Evolutionary conservation across 2,797 vertebrate species (phyloP).

Genomic region (Clarias fuscus): DNA sequence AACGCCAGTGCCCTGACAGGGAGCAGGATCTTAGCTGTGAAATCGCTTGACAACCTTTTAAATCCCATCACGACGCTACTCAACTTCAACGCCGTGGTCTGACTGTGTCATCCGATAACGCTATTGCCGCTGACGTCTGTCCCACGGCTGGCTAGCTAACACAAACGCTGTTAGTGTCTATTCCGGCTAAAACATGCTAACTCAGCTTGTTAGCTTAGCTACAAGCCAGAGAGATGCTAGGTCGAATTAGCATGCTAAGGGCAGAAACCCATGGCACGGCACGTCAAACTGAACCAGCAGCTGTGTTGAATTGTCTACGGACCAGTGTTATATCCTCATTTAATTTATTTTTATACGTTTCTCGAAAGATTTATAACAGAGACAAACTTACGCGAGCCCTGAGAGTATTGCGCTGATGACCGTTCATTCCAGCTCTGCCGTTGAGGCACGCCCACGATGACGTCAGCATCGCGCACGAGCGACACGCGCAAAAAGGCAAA

Average conservation of each 20-base stretch:
- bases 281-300: background rate
- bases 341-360: background rate
- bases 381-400: slow-evolving; percentile 76
- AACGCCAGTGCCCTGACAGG: background rate
- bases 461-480: slow-evolving; percentile 72
- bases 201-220: slow-evolving; percentile 36
- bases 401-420: slow-evolving; percentile 77
- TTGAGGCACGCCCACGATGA: slow-evolving; percentile 78
- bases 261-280: background rate
- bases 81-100: background rate
- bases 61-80: background rate
- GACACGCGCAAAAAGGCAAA: slow-evolving; percentile 42
- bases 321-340: no score
- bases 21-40: background rate
- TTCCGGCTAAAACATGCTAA: slow-evolving; percentile 31
- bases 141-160: background rate
- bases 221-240: slow-evolving; percentile 37
- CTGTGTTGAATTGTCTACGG: no score
- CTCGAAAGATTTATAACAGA: background rate
- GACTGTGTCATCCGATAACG: background rate
- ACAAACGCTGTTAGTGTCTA: background rate
- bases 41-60: background rate
- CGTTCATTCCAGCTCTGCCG: slow-evolving; percentile 80
- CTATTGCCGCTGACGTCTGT: background rate
- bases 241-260: slow-evolving; percentile 55